Evolutionary conservation across 2,888 invertebrate genomes (phyloP).

Genomic region (Yponomeuta cagnagella): DNA sequence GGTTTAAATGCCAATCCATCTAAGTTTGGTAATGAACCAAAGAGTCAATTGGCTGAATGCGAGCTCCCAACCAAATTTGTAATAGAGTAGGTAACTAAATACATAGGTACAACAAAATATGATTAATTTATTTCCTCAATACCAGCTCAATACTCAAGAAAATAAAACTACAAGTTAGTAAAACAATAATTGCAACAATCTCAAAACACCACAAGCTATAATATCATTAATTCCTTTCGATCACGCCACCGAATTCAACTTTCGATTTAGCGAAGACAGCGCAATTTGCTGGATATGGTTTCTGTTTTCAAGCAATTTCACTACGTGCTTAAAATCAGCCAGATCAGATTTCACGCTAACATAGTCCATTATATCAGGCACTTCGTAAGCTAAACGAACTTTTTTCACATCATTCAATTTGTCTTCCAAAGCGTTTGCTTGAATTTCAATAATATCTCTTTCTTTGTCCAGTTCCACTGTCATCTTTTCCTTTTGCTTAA

Average conservation of each 20-base stretch:
- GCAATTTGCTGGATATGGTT: constrained; percentile 55
- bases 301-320: constrained; percentile 52
- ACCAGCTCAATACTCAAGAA: neutral
- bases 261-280: constrained; percentile 45
- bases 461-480: constrained; percentile 60
- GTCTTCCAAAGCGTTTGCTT: constrained; percentile 50
- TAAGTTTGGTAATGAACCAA: no score
- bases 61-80: no score
- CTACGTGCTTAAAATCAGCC: constrained; percentile 54
- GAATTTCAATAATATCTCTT: constrained; percentile 42
- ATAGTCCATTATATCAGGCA: constrained; percentile 77
- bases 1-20: no score
- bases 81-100: no score
- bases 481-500: constrained; percentile 50
- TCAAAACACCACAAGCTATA: neutral
- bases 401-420: constrained; percentile 53
- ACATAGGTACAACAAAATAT: neutral
- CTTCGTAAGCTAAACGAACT: constrained; percentile 57
- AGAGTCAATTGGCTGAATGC: no score
- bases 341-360: constrained; percentile 69
- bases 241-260: constrained; percentile 29
- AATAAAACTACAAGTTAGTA: neutral
- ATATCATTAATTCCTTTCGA: constrained; percentile 15
- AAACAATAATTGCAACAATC: neutral
- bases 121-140: neutral